A percentile compares a stretch with the other conserved stretches of the same genome.
Evolutionary conservation across 2,888 invertebrate species (phyloP).

Genomic region (Drosophila monieri): DNA sequence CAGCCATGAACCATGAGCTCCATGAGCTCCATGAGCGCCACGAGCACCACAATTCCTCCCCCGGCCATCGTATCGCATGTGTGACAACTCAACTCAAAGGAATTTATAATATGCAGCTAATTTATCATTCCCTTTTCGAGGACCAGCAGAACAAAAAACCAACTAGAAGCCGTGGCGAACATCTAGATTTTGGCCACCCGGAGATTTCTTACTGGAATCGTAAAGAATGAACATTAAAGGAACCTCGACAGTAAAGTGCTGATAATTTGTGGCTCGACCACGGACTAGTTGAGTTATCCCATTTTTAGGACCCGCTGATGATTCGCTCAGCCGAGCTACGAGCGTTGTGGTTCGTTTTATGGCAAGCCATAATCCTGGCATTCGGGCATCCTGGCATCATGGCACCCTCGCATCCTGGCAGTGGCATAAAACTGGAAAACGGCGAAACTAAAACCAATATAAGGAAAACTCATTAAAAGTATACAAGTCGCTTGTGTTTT

Average conservation of each 20-base stretch:
- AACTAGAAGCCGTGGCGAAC: constrained; percentile 17
- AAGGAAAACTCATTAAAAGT: constrained; percentile 39
- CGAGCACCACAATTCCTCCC: constrained; percentile 19
- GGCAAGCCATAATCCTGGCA: constrained; percentile 29
- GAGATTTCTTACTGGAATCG: neutral
- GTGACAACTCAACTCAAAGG: constrained; percentile 65
- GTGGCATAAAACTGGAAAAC: constrained; percentile 24
- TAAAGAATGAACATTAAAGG: constrained; percentile 30
- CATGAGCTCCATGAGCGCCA: constrained; percentile 24
- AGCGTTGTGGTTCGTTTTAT: constrained; percentile 33
- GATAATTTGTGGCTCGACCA: constrained; percentile 63
- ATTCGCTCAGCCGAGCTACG: constrained; percentile 4
- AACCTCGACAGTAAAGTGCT: constrained; percentile 57
- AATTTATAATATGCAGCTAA: constrained; percentile 73
- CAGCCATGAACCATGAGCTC: constrained; percentile 41
- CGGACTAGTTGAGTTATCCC: constrained; percentile 32
- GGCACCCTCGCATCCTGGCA: constrained; percentile 7
- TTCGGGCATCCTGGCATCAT: too few relatives aligned
- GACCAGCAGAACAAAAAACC: constrained; percentile 8
- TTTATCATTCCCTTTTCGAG: constrained; percentile 62
- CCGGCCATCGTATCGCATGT: constrained; percentile 44
- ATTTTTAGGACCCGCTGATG: constrained; percentile 31
- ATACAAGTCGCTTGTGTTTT: constrained; percentile 24
- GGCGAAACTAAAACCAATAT: constrained; percentile 40
- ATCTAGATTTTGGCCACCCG: constrained; percentile 39